phyloP scores from a whole-genome alignment of 2,113 vertebrate species.

The Australoheros scitulus region DNA sequence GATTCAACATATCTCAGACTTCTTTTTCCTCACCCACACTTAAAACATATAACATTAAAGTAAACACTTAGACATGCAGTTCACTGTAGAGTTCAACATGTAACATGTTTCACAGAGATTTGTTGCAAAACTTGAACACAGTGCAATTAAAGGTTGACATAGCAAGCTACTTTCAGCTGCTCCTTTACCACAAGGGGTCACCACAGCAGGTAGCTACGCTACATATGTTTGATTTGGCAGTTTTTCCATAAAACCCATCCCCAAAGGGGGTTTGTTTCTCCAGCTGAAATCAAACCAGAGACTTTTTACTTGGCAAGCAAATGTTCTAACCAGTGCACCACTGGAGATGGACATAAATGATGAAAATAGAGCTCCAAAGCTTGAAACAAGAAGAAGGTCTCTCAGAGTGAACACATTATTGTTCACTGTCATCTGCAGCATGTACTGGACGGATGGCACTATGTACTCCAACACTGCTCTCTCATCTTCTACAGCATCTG shows the following conservation, averaged over 20 bases:
- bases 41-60: neutral
- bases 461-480: neutral
- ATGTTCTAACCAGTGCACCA: too few species aligned
- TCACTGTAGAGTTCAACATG: neutral
- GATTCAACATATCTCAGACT: neutral
- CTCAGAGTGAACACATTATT: neutral
- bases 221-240: too few species aligned
- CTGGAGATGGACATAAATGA: neutral
- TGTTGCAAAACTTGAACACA: neutral
- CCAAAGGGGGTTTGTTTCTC: too few species aligned
- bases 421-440: neutral
- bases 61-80: neutral
- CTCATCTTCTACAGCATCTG: slow-evolving; percentile 55
- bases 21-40: accelerated
- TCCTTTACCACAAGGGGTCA: too few species aligned
- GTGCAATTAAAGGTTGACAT: slow-evolving; percentile 8
- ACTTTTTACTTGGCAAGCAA: too few species aligned
- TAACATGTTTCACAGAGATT: neutral
- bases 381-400: neutral
- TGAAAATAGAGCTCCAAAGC: neutral
- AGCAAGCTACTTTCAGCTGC: too few species aligned
- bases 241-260: too few species aligned
- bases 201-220: too few species aligned
- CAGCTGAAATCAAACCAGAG: too few species aligned
- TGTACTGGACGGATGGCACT: neutral